Percentiles rank a stretch among this genome's conserved stretches.
Evolutionary conservation across 1,140 invertebrate species (phyloP).

Genomic region (Drosophila varians): DNA sequence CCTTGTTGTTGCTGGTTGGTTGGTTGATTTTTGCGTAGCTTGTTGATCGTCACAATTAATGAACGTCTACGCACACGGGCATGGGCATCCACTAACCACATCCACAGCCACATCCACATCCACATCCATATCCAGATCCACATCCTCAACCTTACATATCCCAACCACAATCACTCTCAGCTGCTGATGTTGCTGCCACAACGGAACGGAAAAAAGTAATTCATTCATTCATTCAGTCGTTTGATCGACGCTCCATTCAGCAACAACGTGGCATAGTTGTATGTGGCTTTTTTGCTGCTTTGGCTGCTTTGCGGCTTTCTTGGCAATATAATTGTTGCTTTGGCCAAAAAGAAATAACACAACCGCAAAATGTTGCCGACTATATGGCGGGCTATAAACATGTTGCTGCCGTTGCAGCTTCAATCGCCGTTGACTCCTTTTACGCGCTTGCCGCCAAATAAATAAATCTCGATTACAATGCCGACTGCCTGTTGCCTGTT

Average conservation of each 20-base stretch:
- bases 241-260: slow-evolving; percentile 52
- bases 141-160: slow-evolving; percentile 40
- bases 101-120: slow-evolving; percentile 55
- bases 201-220: slow-evolving; percentile 78
- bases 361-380: slow-evolving; percentile 73
- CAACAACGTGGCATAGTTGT: slow-evolving; percentile 48
- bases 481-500: slow-evolving; percentile 35
- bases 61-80: slow-evolving; percentile 79
- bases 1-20: slow-evolving; percentile 25
- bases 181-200: slow-evolving; percentile 48
- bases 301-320: slow-evolving; percentile 34
- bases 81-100: slow-evolving; percentile 63
- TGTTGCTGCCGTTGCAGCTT: slow-evolving; percentile 33
- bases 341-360: slow-evolving; percentile 53
- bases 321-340: slow-evolving; percentile 69
- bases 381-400: slow-evolving; percentile 35
- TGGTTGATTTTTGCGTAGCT: slow-evolving; percentile 73
- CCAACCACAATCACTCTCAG: slow-evolving; percentile 47
- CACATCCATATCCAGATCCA: slow-evolving; percentile 70
- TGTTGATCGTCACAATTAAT: slow-evolving; percentile 82
- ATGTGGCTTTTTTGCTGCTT: slow-evolving; percentile 40
- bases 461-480: slow-evolving; percentile 70
- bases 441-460: slow-evolving; percentile 73
- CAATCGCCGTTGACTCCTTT: slow-evolving; percentile 69
- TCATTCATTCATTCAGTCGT: slow-evolving; percentile 59